These are phyloP conservation scores for Acrobasis repandana DNA, from an alignment of 2,888 invertebrate genomes.

Conservation along the genomic window DNA sequence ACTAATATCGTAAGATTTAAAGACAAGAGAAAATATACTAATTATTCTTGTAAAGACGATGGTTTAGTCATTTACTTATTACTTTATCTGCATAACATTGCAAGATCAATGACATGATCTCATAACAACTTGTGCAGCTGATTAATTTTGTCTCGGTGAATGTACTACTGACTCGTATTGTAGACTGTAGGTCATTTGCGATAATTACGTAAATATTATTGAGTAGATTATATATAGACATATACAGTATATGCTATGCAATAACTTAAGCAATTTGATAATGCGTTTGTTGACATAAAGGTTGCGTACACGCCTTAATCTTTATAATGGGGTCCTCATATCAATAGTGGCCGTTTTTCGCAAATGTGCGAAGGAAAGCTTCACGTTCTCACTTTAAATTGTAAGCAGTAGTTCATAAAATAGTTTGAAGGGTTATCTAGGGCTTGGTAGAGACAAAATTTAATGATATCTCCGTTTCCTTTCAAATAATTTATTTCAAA, in stretches of 20 bases:
- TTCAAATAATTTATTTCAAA: too few relatives aligned
- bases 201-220: conserved; percentile 19
- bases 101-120: conserved; percentile 7
- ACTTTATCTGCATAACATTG: not conserved
- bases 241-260: not conserved
- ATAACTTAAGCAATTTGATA: conserved; percentile 6
- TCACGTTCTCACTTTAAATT: too few relatives aligned
- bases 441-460: too few relatives aligned
- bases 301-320: not conserved
- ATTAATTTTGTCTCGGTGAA: not conserved
- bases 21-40: too few relatives aligned
- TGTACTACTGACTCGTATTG: conserved; percentile 1
- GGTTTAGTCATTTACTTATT: too few relatives aligned
- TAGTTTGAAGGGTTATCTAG: too few relatives aligned
- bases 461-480: too few relatives aligned
- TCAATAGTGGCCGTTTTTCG: too few relatives aligned
- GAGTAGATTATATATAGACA: not conserved
- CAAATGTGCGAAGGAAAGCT: too few relatives aligned
- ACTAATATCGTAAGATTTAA: too few relatives aligned
- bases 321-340: not conserved
- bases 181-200: conserved; percentile 7
- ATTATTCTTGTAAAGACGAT: too few relatives aligned
- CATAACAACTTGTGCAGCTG: not conserved
- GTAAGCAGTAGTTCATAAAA: too few relatives aligned
- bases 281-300: not conserved